Conservation (phyloP, 2,113 vertebrate species). For the Myiozetetes cayanensis region DNA sequence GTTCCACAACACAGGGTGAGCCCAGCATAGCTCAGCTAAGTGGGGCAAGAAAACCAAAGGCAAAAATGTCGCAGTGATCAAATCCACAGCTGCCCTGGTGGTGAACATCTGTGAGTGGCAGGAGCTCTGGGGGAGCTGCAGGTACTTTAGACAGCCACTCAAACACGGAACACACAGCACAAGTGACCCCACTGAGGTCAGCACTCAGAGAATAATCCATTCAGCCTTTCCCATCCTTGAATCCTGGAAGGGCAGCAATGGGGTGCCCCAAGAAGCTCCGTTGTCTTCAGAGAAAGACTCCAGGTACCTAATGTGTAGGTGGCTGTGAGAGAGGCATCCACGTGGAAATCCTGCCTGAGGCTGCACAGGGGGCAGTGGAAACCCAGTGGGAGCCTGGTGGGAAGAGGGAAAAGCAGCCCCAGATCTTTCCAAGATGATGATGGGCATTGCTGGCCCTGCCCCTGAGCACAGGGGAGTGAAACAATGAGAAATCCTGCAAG, state of each 20-base stretch:
- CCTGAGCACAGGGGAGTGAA: not conserved
- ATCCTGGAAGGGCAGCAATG: not conserved
- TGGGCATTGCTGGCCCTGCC: not conserved
- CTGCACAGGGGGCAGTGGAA: not conserved
- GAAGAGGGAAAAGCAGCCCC: not conserved
- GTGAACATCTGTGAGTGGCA: not conserved
- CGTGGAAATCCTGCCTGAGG: not conserved
- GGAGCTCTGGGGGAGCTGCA: not conserved
- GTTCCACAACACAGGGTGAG: not conserved
- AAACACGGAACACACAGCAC: not conserved
- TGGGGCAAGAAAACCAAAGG: not conserved
- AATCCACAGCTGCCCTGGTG: not conserved
- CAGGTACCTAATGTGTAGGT: not conserved
- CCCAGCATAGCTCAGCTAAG: accelerated
- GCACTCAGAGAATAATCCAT: not conserved
- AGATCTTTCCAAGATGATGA: not conserved
- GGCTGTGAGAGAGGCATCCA: not conserved
- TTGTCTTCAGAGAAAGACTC: not conserved
- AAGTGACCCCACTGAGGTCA: not conserved
- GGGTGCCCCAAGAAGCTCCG: not conserved
- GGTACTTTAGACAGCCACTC: not conserved
- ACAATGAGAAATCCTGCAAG: not conserved
- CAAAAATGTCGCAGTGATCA: not conserved
- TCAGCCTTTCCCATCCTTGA: not conserved
- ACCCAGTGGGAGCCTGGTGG: too few species aligned